Evolutionary conservation across 2,888 invertebrate genomes (phyloP).

Genomic region (Caradrina kadenii): DNA sequence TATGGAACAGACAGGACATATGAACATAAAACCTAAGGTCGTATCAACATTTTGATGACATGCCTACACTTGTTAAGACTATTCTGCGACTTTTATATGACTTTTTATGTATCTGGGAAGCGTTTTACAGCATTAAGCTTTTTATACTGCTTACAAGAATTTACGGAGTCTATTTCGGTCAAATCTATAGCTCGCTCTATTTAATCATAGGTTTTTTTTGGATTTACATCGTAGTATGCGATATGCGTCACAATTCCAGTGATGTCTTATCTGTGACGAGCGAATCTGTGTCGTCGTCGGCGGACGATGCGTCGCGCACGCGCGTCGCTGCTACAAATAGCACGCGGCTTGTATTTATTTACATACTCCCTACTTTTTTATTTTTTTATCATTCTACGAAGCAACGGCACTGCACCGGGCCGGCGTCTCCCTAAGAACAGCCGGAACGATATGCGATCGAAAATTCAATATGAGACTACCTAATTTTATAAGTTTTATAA

Average conservation of each 20-base stretch:
- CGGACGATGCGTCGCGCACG: conserved; percentile 68
- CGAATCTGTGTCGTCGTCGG: conserved; percentile 56
- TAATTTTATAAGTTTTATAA: conserved; percentile 32
- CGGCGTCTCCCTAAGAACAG: conserved; percentile 24
- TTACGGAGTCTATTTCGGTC: conserved; percentile 4
- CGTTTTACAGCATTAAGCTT: conserved; percentile 11
- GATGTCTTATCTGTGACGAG: conserved; percentile 66
- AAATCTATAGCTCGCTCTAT: background rate
- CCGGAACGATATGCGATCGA: conserved; percentile 19
- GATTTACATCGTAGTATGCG: background rate
- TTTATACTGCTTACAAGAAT: background rate
- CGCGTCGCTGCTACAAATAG: conserved; percentile 83
- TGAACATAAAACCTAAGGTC: background rate
- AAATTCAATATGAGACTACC: conserved; percentile 36
- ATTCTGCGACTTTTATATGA: background rate
- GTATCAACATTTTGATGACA: background rate
- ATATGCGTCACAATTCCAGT: conserved; percentile 51
- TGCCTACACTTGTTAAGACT: background rate
- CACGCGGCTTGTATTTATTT: conserved; percentile 81
- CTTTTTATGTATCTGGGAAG: background rate
- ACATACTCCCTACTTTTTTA: conserved; percentile 77
- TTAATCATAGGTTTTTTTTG: conserved; percentile 29
- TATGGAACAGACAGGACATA: conserved; percentile 43
- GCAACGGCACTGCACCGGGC: conserved; percentile 55
- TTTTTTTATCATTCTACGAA: conserved; percentile 72